Evolutionary conservation across 1,140 invertebrate genomes (phyloP).

Genomic region (Drosophila azteca): DNA sequence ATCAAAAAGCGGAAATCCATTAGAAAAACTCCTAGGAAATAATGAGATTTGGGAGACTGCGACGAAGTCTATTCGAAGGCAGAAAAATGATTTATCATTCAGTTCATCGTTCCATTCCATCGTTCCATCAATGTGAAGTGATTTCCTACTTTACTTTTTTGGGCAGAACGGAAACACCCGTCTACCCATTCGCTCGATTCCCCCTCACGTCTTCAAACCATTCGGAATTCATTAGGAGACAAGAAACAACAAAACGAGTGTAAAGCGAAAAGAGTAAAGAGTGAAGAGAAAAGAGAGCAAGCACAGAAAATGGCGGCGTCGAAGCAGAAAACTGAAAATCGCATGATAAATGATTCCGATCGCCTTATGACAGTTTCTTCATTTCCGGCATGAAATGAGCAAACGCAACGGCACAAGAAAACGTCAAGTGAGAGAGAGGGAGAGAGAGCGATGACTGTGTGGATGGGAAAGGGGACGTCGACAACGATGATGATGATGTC

Average conservation of each 20-base stretch:
- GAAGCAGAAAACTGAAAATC: slow-evolving; percentile 52
- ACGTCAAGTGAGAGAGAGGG: slow-evolving; percentile 25
- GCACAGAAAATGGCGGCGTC: slow-evolving; percentile 61
- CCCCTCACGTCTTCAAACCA: slow-evolving; percentile 31
- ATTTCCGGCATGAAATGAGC: slow-evolving; percentile 83
- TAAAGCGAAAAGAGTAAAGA: too few species aligned
- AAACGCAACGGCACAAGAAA: slow-evolving; percentile 30
- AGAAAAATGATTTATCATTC: slow-evolving; percentile 63
- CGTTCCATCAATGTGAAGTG: slow-evolving; percentile 43
- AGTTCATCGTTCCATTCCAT: slow-evolving; percentile 27
- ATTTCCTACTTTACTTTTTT: slow-evolving; percentile 27
- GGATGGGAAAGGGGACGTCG: background rate
- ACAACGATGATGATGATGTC: slow-evolving; percentile 7
- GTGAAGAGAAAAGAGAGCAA: slow-evolving; percentile 2
- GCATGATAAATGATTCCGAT: slow-evolving; percentile 83
- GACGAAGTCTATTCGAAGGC: slow-evolving; percentile 48
- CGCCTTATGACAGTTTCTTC: slow-evolving; percentile 83
- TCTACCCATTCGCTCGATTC: slow-evolving; percentile 1
- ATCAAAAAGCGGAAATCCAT: slow-evolving; percentile 70
- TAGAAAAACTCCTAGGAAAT: slow-evolving; percentile 19
- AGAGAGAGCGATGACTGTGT: slow-evolving; percentile 4
- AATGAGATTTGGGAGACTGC: slow-evolving; percentile 26
- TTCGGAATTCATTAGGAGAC: slow-evolving; percentile 65
- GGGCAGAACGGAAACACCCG: slow-evolving; percentile 40
- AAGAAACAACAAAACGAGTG: slow-evolving; percentile 33